phyloP scores from a whole-genome alignment of 2,888 invertebrate genomes.

The Coleophora flavipennella region DNA sequence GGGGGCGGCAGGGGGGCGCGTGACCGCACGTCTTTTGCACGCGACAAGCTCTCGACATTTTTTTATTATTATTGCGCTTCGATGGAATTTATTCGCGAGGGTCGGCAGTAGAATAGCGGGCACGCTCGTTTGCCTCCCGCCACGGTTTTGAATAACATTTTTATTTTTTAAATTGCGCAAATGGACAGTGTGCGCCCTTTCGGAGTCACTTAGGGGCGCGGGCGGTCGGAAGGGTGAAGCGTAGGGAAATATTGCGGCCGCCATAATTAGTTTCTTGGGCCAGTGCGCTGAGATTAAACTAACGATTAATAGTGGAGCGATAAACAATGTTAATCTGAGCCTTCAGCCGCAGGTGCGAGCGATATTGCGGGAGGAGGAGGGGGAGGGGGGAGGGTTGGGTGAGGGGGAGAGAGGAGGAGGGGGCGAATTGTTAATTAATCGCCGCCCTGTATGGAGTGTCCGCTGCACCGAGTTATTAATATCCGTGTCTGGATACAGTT shows the following conservation, averaged over 20 bases:
- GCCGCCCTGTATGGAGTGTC: background rate
- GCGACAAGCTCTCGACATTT: conserved; percentile 71
- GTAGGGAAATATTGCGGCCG: conserved; percentile 15
- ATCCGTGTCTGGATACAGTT: too few relatives aligned
- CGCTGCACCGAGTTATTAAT: conserved; percentile 1
- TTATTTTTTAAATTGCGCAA: conserved; percentile 68
- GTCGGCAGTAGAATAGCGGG: conserved; percentile 55
- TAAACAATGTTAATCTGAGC: conserved; percentile 59
- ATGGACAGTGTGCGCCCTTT: conserved; percentile 60
- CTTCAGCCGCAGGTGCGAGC: conserved; percentile 53
- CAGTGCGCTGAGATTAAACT: conserved; percentile 47
- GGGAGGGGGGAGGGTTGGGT: background rate
- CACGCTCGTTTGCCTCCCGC: conserved; percentile 50
- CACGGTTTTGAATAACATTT: conserved; percentile 68
- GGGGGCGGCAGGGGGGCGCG: conserved; percentile 34
- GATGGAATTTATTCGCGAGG: conserved; percentile 64
- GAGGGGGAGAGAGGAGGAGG: background rate
- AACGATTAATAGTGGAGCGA: conserved; percentile 50
- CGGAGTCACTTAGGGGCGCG: conserved; percentile 50
- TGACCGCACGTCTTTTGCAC: conserved; percentile 71
- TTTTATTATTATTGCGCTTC: conserved; percentile 73
- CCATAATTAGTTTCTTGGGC: conserved; percentile 50
- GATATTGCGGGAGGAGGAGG: background rate
- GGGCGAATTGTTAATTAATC: background rate
- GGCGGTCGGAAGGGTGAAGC: conserved; percentile 7